Percentiles rank a stretch among this genome's conserved stretches.
phyloP scores from a whole-genome alignment of 2,113 vertebrate species.

The Azemiops feae region DNA sequence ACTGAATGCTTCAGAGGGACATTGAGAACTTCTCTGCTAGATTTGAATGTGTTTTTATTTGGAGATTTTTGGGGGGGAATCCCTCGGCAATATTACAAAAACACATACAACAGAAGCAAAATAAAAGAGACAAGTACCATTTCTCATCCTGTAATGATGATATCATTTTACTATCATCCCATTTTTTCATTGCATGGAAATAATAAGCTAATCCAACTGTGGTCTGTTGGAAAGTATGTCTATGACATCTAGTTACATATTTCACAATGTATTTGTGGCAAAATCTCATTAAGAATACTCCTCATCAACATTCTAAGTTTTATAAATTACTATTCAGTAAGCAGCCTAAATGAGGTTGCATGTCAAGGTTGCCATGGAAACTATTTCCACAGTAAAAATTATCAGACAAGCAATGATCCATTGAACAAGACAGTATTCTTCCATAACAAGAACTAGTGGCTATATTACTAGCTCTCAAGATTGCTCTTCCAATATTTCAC shows the following conservation, averaged over 20 bases:
- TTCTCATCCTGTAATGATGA: neutral
- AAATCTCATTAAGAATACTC: neutral
- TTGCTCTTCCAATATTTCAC: neutral
- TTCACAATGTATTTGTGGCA: neutral
- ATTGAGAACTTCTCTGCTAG: neutral
- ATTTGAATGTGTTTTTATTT: neutral
- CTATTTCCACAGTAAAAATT: neutral
- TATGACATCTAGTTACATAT: neutral
- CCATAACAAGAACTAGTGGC: neutral
- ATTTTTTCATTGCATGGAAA: neutral
- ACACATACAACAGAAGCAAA: neutral
- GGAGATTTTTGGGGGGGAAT: neutral
- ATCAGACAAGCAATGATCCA: neutral
- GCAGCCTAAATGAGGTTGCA: neutral
- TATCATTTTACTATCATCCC: neutral
- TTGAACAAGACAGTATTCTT: neutral
- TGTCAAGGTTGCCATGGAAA: conserved; percentile 2
- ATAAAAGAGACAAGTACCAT: neutral
- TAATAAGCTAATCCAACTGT: neutral
- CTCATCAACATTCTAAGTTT: neutral
- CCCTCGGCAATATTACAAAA: neutral
- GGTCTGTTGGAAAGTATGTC: neutral
- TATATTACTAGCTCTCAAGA: neutral
- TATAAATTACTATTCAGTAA: neutral
- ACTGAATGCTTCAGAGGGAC: neutral